Conservation (phyloP, 2,888 invertebrate genomes). For the Temnothorax ravouxi region DNA sequence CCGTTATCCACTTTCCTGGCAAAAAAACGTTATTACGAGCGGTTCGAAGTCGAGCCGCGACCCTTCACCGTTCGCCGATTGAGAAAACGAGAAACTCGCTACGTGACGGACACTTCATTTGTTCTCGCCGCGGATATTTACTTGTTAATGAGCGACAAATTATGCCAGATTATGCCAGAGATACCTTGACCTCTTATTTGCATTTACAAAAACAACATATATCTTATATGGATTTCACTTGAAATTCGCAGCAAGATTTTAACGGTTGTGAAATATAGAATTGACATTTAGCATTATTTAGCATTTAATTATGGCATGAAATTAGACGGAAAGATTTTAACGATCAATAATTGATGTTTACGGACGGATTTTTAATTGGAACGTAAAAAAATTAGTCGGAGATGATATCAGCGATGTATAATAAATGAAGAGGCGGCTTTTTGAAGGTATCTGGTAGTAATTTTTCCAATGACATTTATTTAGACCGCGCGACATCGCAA, state of each 20-base stretch:
- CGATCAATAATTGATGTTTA: neutral
- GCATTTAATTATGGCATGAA: neutral
- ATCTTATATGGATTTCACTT: neutral
- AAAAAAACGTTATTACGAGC: conserved; percentile 51
- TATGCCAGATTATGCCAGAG: conserved; percentile 1
- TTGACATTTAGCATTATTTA: neutral
- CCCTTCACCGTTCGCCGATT: conserved; percentile 36
- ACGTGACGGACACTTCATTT: conserved; percentile 23
- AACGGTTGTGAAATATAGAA: conserved; percentile 12
- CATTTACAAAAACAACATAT: neutral
- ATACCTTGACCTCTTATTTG: neutral
- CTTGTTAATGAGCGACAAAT: conserved; percentile 1
- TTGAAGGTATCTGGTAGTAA: neutral
- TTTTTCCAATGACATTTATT: conserved; percentile 18
- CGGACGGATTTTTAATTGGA: no score
- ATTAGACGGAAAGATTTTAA: neutral
- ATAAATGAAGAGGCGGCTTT: neutral
- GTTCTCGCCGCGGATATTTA: neutral
- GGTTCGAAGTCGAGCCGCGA: conserved; percentile 43
- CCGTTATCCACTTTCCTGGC: conserved; percentile 47
- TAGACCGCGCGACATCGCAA: neutral
- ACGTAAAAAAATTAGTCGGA: neutral
- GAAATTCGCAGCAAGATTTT: neutral
- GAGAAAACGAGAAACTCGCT: conserved; percentile 42
- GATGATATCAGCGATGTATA: neutral